Conservation (phyloP, 1,140 invertebrate species). For the Plectus sambesii region DNA sequence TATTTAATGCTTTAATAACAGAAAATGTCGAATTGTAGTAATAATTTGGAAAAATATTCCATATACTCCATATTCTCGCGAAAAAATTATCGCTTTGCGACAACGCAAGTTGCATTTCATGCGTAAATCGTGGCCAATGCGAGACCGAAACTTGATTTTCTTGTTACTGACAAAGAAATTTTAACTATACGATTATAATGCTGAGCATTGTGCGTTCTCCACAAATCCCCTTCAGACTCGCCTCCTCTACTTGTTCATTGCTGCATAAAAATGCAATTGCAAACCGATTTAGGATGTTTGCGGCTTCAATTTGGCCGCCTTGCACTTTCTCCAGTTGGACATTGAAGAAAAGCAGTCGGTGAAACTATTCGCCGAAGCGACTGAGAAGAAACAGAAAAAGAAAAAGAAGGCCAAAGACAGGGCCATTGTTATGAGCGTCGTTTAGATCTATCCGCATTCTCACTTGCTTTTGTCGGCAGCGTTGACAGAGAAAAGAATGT, state of each 20-base stretch:
- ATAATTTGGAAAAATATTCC: neutral
- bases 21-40: too few relatives aligned
- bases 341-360: conserved; percentile 69
- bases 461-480: conserved; percentile 3
- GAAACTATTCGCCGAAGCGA: conserved; percentile 69
- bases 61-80: neutral
- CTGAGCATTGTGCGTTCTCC: neutral
- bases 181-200: neutral
- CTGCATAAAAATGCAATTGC: conserved; percentile 1
- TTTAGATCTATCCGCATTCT: conserved; percentile 7
- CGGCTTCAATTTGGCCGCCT: conserved; percentile 73
- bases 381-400: conserved; percentile 58
- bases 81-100: conserved; percentile 1
- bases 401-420: conserved; percentile 59
- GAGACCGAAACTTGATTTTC: too few relatives aligned
- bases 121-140: neutral
- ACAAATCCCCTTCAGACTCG: neutral
- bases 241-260: conserved; percentile 1
- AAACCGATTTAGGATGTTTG: conserved; percentile 60
- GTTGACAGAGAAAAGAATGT: too few relatives aligned
- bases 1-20: too few relatives aligned
- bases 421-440: conserved; percentile 49
- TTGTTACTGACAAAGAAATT: too few relatives aligned
- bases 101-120: too few relatives aligned
- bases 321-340: conserved; percentile 62